Percentiles rank a stretch among this genome's conserved stretches.
Evolutionary conservation across 2,888 invertebrate genomes (phyloP).

Genomic region (Opisthograptis luteolata): DNA sequence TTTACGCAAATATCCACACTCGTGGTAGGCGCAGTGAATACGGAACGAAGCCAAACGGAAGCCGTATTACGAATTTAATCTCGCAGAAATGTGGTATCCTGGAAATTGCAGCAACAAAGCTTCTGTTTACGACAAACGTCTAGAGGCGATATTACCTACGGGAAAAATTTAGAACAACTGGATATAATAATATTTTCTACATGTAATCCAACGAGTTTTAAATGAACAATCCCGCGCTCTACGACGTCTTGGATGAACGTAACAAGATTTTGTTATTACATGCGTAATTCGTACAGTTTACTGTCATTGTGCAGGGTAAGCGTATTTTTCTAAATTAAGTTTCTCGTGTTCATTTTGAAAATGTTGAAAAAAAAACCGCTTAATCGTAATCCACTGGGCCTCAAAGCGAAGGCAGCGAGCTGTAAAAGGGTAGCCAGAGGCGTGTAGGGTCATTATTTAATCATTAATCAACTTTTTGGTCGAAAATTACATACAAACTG

Average conservation of each 20-base stretch:
- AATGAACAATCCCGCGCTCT: conserved; percentile 22
- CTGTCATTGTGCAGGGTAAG: conserved; percentile 15
- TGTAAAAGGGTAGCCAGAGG: conserved; percentile 39
- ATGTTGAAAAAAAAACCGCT: conserved; percentile 23
- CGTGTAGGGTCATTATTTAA: conserved; percentile 41
- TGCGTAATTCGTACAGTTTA: conserved; percentile 23
- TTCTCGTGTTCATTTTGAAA: conserved; percentile 23
- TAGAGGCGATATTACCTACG: conserved; percentile 56
- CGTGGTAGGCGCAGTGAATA: conserved; percentile 68
- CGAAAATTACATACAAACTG: conserved; percentile 36
- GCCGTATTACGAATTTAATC: conserved; percentile 81
- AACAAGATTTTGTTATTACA: conserved; percentile 27
- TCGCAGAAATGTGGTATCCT: conserved; percentile 79
- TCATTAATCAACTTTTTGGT: conserved; percentile 41
- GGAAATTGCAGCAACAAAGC: conserved; percentile 74
- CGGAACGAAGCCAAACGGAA: conserved; percentile 67
- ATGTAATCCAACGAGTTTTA: conserved; percentile 33
- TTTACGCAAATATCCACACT: conserved; percentile 46
- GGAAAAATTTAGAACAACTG: conserved; percentile 55
- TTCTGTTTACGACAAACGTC: conserved; percentile 72
- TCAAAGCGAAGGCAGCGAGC: conserved; percentile 36
- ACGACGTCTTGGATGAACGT: conserved; percentile 16
- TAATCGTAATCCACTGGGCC: conserved; percentile 31
- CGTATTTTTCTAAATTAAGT: conserved; percentile 20
- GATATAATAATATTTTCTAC: conserved; percentile 53